Conservation (phyloP, 2,888 invertebrate genomes). For the Ormyrus pomaceus region DNA sequence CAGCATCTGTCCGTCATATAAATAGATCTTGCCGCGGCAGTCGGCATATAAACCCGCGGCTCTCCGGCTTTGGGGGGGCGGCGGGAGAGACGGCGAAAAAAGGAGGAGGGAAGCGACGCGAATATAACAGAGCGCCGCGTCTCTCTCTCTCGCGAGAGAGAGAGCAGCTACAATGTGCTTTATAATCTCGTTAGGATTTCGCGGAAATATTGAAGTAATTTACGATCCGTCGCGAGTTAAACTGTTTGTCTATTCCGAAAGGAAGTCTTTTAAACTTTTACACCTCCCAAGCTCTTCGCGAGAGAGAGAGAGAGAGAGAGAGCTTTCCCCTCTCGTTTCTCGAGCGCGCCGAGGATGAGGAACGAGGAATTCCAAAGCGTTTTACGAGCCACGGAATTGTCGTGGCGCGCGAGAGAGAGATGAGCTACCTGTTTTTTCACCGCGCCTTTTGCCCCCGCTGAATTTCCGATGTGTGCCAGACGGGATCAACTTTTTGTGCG, state of each 20-base stretch:
- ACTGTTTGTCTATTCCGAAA: constrained; percentile 55
- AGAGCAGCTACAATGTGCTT: constrained; percentile 68
- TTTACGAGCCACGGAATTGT: constrained; percentile 46
- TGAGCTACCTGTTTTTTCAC: constrained; percentile 36
- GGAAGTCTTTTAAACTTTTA: constrained; percentile 51
- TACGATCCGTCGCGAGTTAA: constrained; percentile 71
- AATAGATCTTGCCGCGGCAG: constrained; percentile 65
- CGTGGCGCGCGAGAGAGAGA: constrained; percentile 19
- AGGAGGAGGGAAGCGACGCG: constrained; percentile 31
- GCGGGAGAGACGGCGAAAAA: constrained; percentile 32
- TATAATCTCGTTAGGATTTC: constrained; percentile 76
- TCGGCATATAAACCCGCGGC: constrained; percentile 45
- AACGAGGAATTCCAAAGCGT: constrained; percentile 32
- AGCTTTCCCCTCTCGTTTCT: too few relatives aligned
- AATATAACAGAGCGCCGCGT: constrained; percentile 4
- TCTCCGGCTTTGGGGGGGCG: background rate
- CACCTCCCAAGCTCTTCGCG: constrained; percentile 7
- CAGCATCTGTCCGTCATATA: constrained; percentile 65
- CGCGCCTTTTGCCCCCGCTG: background rate
- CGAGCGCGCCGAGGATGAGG: background rate
- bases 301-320: too few relatives aligned
- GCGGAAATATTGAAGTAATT: constrained; percentile 75
- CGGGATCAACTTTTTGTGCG: background rate
- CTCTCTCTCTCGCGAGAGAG: background rate
- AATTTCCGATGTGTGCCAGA: background rate